phyloP scores from a whole-genome alignment of 2,797 vertebrate species.

The Sternotherus odoratus region DNA sequence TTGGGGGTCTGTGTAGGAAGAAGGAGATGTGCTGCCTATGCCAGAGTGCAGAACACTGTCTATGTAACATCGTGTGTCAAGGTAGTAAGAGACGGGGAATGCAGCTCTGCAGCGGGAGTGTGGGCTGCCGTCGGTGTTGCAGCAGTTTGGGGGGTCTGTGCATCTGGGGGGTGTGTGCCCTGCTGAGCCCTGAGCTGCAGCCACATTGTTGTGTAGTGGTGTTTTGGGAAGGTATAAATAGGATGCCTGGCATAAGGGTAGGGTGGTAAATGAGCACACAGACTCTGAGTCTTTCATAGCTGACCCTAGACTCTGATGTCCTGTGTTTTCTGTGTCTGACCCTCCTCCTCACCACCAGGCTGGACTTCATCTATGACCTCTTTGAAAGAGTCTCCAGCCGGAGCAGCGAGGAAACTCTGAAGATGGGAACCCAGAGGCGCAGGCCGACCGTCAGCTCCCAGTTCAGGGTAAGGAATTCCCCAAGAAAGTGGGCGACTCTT shows the following conservation, averaged over 20 bases:
- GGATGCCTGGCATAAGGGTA: background rate
- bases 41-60: background rate
- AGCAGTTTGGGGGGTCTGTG: background rate
- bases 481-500: constrained; percentile 59
- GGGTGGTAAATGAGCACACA: background rate
- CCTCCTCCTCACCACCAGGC: constrained; percentile 76
- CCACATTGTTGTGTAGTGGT: background rate
- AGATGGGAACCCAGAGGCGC: constrained; percentile 93
- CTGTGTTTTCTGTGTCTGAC: background rate
- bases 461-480: constrained; percentile 89
- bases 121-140: background rate
- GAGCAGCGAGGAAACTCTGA: constrained; percentile 89
- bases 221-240: background rate
- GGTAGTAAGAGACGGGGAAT: background rate
- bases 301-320: background rate
- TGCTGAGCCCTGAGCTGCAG: constrained; percentile 14
- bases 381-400: constrained; percentile 93
- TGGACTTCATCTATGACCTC: constrained; percentile 95
- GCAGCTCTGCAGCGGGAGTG: background rate
- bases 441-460: constrained; percentile 95
- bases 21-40: background rate
- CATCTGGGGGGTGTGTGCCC: background rate
- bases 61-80: background rate
- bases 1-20: background rate
- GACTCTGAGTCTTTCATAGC: background rate